A percentile compares a stretch with the other conserved stretches of the same genome.
Evolutionary conservation across 2,888 invertebrate species (phyloP).

Genomic region (Ophion obscuratus): DNA sequence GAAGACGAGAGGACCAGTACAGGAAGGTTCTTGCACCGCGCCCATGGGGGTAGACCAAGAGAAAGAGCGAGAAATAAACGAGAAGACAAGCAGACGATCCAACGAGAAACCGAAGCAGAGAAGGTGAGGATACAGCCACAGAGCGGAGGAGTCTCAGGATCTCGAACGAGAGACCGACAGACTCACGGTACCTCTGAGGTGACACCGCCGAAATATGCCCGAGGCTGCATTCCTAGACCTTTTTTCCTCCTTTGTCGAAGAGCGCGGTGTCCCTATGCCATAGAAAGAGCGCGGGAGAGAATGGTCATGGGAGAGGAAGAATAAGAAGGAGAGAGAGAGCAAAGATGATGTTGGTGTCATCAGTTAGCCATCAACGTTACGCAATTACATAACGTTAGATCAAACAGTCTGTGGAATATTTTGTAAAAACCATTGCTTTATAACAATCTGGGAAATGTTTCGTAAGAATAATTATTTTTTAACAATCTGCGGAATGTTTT

Average conservation of each 20-base stretch:
- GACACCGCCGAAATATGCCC: constrained; percentile 82
- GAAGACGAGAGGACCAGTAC: constrained; percentile 31
- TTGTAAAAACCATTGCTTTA: neutral
- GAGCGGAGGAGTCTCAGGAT: constrained; percentile 35
- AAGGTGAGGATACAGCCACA: constrained; percentile 40
- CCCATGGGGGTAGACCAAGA: constrained; percentile 66
- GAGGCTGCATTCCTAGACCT: constrained; percentile 80
- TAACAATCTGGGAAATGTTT: no score
- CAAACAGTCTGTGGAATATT: neutral
- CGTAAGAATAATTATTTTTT: no score
- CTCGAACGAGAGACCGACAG: constrained; percentile 62
- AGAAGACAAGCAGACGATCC: constrained; percentile 46
- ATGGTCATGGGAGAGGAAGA: constrained; percentile 14
- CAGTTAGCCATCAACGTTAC: neutral
- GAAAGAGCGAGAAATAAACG: constrained; percentile 61
- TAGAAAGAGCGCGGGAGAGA: constrained; percentile 69
- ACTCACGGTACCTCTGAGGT: constrained; percentile 75
- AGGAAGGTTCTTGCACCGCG: constrained; percentile 47
- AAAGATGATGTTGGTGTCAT: constrained; percentile 14
- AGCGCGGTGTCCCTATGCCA: constrained; percentile 80
- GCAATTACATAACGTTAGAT: neutral
- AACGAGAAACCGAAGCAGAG: constrained; percentile 49
- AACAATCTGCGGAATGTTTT: no score
- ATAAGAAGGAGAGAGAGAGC: neutral
- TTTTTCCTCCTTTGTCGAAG: constrained; percentile 81